These are phyloP conservation scores for Porites rus DNA, from an alignment of 92 coral and sea anemone species.

Conservation along the genomic window DNA sequence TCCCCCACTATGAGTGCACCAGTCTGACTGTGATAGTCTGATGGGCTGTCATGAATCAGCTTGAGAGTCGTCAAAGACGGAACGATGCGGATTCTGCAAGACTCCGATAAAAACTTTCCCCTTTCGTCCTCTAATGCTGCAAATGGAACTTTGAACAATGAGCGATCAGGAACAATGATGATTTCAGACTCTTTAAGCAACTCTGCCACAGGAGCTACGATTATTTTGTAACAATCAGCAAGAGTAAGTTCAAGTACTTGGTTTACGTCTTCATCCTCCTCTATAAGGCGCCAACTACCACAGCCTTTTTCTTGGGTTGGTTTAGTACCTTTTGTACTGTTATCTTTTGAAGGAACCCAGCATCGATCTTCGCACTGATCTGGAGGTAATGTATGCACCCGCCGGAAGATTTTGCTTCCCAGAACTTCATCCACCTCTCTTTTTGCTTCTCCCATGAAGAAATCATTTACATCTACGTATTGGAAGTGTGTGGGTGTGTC, in stretches of 20 bases:
- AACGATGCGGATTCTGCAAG: neutral
- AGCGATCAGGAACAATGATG: neutral
- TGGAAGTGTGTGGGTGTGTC: neutral
- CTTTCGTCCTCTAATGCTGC: neutral
- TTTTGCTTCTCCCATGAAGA: neutral
- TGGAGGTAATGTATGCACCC: neutral
- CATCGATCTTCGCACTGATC: conserved; percentile 1
- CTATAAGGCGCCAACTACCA: neutral
- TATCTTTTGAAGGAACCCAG: neutral
- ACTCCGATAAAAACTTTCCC: neutral
- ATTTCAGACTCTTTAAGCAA: neutral
- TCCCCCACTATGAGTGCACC: neutral
- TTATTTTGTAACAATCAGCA: neutral
- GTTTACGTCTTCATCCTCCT: neutral
- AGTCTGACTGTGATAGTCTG: neutral
- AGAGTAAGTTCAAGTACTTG: neutral
- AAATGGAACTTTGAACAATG: neutral
- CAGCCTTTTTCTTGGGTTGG: neutral
- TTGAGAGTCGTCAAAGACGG: neutral
- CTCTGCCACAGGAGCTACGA: neutral
- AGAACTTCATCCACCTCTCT: neutral
- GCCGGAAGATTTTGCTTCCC: neutral
- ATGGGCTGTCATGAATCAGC: neutral
- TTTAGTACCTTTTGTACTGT: neutral
- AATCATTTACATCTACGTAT: neutral